These are phyloP conservation scores for Gandaritis pyraliata DNA, from an alignment of 2,888 invertebrate genomes.

Conservation along the genomic window DNA sequence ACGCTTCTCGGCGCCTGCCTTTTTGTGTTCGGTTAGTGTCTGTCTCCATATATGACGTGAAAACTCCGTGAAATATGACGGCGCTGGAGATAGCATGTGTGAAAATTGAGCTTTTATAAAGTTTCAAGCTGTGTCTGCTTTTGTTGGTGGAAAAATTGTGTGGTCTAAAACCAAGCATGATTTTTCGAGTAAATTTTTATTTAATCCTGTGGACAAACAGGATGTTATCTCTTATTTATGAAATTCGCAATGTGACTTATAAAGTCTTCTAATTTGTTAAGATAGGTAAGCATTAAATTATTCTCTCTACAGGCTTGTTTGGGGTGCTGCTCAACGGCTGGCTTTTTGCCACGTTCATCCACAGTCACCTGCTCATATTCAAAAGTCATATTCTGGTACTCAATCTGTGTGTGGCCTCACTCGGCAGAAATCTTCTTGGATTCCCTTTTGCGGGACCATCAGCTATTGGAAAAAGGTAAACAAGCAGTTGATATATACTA, in stretches of 20 bases:
- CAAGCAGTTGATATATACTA: neutral
- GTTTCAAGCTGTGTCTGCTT: neutral
- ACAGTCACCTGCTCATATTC: constrained; percentile 80
- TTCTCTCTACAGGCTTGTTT: constrained; percentile 72
- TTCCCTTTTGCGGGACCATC: constrained; percentile 83
- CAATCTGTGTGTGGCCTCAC: constrained; percentile 80
- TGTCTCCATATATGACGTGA: neutral
- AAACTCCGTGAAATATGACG: too few species aligned
- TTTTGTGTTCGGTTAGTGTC: constrained; percentile 79
- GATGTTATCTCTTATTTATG: too few species aligned
- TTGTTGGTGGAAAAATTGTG: too few species aligned
- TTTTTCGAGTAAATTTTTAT: too few species aligned
- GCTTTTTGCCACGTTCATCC: constrained; percentile 82
- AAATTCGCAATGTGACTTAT: too few species aligned
- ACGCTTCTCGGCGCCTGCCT: constrained; percentile 80
- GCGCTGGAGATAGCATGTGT: neutral
- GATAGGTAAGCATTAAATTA: constrained; percentile 10
- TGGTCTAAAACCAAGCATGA: too few species aligned
- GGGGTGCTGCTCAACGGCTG: constrained; percentile 84
- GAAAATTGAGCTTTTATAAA: neutral
- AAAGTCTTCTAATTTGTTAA: too few species aligned
- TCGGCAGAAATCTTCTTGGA: constrained; percentile 79
- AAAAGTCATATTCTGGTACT: constrained; percentile 82
- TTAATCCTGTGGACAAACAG: too few species aligned
- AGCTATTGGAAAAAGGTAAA: constrained; percentile 79